Conservation (phyloP, 1,140 invertebrate genomes). For the Octopus bimaculoides region DNA sequence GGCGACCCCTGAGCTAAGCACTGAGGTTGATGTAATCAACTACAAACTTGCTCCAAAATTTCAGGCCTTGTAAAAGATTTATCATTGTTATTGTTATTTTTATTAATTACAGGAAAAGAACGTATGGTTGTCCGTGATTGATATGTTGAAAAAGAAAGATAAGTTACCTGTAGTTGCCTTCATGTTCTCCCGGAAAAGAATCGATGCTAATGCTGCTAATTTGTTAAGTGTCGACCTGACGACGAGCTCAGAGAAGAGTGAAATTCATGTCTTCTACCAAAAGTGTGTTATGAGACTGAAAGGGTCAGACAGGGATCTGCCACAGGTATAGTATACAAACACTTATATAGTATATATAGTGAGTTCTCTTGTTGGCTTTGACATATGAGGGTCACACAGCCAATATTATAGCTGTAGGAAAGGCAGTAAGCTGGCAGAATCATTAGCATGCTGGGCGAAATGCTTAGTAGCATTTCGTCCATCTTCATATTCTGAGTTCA, state of each 20-base stretch:
- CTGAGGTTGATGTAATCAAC: too few relatives aligned
- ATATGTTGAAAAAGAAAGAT: slow-evolving; percentile 76
- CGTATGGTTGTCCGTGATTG: slow-evolving; percentile 70
- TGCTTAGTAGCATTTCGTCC: too few relatives aligned
- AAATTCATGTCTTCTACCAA: slow-evolving; percentile 81
- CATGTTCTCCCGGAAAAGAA: slow-evolving; percentile 86
- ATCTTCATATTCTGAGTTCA: too few relatives aligned
- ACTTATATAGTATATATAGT: too few relatives aligned
- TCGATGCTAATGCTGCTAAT: slow-evolving; percentile 74
- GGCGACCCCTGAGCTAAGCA: too few relatives aligned
- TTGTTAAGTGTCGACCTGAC: slow-evolving; percentile 78
- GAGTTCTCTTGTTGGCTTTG: too few relatives aligned
- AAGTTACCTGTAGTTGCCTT: slow-evolving; percentile 93
- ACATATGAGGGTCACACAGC: too few relatives aligned
- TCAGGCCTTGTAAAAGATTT: too few relatives aligned
- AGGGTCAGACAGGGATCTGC: slow-evolving; percentile 79
- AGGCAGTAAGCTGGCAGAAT: background rate
- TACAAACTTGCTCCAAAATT: too few relatives aligned
- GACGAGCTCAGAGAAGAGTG: slow-evolving; percentile 75
- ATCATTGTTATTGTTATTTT: background rate
- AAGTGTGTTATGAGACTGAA: slow-evolving; percentile 80
- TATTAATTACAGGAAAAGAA: slow-evolving; percentile 70
- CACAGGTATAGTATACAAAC: slow-evolving; percentile 68
- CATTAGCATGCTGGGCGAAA: too few relatives aligned
- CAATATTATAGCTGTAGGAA: background rate